These are phyloP conservation scores for rabbit (Oryctolagus cuniculus) DNA, from an alignment of 2,113 vertebrate genomes.

Conservation along the genomic window DNA sequence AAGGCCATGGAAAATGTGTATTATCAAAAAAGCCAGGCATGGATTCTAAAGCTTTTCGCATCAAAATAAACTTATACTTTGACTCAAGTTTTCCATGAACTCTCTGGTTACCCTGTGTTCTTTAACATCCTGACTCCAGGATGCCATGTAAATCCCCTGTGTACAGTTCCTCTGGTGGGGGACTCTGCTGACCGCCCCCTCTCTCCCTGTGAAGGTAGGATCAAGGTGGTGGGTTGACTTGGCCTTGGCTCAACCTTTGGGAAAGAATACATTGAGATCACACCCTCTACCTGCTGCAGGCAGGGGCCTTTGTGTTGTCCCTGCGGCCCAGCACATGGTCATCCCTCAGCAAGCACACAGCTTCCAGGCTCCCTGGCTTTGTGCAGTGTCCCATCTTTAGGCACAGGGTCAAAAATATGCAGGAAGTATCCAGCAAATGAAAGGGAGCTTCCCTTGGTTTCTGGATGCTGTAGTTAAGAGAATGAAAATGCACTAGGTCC, in stretches of 20 bases:
- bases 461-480: not conserved
- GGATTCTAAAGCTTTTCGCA: no score
- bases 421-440: not conserved
- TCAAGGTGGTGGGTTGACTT: not conserved
- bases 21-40: no score
- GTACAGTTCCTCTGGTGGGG: not conserved
- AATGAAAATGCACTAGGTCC: not conserved
- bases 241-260: not conserved
- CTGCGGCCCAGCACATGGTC: accelerated
- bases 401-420: not conserved
- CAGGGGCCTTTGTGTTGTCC: not conserved
- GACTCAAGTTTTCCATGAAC: no score
- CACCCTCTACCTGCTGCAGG: not conserved
- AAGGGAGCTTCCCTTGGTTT: not conserved
- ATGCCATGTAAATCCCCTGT: no score
- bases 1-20: not conserved
- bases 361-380: not conserved
- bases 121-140: not conserved
- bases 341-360: not conserved
- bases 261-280: not conserved
- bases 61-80: no score
- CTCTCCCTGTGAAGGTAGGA: not conserved
- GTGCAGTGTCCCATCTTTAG: not conserved
- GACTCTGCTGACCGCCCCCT: not conserved
- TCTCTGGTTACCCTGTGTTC: not conserved